Evolutionary conservation across 2,888 invertebrate genomes (phyloP).

Genomic region (Acleris laterana): DNA sequence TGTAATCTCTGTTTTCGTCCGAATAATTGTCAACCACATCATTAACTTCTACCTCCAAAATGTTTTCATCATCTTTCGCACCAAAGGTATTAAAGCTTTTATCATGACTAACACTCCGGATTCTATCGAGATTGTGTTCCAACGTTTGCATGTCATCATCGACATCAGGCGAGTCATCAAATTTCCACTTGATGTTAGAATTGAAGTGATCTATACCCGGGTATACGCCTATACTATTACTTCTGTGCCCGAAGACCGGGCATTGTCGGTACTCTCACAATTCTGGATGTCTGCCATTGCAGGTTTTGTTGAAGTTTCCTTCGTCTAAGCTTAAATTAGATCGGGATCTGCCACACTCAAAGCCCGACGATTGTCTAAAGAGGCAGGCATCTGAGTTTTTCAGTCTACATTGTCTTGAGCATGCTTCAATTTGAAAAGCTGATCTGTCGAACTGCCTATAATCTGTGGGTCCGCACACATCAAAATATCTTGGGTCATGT

Average conservation of each 20-base stretch:
- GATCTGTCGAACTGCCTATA: constrained; percentile 76
- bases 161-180: constrained; percentile 68
- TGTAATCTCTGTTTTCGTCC: constrained; percentile 71
- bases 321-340: constrained; percentile 81
- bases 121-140: constrained; percentile 79
- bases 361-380: constrained; percentile 69
- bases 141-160: constrained; percentile 72
- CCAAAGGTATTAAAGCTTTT: constrained; percentile 68
- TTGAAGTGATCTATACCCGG: constrained; percentile 80
- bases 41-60: constrained; percentile 78
- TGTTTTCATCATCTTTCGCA: constrained; percentile 69
- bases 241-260: constrained; percentile 82
- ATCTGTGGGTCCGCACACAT: constrained; percentile 72
- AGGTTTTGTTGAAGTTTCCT: constrained; percentile 75
- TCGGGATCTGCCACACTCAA: constrained; percentile 77
- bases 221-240: constrained; percentile 79
- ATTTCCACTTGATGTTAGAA: constrained; percentile 80
- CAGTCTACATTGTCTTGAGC: constrained; percentile 76
- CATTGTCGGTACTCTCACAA: constrained; percentile 83
- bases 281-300: constrained; percentile 79
- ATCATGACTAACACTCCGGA: constrained; percentile 77
- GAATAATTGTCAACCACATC: constrained; percentile 66
- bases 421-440: constrained; percentile 79
- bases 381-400: constrained; percentile 79
- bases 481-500: constrained; percentile 75